These are phyloP conservation scores for Cotesia congregata DNA, from an alignment of 2,888 invertebrate species.

Conservation along the genomic window DNA sequence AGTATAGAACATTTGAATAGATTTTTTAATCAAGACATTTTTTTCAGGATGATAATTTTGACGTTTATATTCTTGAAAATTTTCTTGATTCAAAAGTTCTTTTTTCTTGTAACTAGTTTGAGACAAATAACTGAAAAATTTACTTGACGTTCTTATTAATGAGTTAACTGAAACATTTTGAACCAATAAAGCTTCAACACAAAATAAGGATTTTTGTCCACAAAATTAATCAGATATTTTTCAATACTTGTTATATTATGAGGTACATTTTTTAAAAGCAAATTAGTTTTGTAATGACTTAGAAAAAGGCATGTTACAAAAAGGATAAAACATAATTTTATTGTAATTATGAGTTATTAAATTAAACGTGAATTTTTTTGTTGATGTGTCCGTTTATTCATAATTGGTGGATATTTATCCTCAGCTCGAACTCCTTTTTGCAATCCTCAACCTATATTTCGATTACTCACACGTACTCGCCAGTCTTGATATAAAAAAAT, in stretches of 20 bases:
- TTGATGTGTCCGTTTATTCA: conserved; percentile 21
- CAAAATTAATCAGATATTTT: too few relatives aligned
- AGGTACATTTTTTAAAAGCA: not conserved
- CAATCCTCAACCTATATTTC: conserved; percentile 51
- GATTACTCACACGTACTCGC: conserved; percentile 48
- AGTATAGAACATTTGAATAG: too few relatives aligned
- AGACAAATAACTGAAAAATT: too few relatives aligned
- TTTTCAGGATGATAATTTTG: too few relatives aligned
- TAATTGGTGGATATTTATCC: conserved; percentile 35
- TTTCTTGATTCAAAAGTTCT: too few relatives aligned
- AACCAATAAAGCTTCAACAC: too few relatives aligned
- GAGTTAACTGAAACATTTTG: too few relatives aligned
- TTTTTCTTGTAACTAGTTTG: too few relatives aligned
- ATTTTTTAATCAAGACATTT: too few relatives aligned
- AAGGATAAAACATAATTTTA: conserved; percentile 11
- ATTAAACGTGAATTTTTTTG: conserved; percentile 27
- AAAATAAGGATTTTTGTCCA: too few relatives aligned
- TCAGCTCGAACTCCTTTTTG: conserved; percentile 47
- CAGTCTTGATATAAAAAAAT: conserved; percentile 50
- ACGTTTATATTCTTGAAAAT: too few relatives aligned
- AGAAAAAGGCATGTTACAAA: not conserved
- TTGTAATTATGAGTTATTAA: conserved; percentile 38
- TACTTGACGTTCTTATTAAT: too few relatives aligned
- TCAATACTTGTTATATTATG: not conserved
- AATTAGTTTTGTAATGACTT: not conserved